phyloP scores from a whole-genome alignment of 2,888 invertebrate genomes.

The Euphydryas editha region DNA sequence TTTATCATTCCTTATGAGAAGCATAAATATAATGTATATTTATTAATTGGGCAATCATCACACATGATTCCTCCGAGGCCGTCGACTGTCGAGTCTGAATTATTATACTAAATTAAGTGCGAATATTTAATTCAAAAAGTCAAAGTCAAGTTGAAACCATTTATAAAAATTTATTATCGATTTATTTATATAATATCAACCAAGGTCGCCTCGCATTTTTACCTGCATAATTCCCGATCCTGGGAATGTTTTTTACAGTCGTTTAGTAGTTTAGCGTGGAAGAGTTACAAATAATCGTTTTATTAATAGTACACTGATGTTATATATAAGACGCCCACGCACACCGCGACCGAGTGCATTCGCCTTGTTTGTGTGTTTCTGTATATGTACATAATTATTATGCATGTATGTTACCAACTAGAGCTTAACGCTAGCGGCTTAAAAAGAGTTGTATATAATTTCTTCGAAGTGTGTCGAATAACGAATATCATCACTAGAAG shows the following conservation, averaged over 20 bases:
- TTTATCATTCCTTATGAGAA: too few species aligned
- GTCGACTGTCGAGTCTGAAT: not conserved
- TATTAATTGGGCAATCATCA: constrained; percentile 11
- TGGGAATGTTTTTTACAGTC: too few species aligned
- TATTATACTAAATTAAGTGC: constrained; percentile 7
- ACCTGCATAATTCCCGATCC: too few species aligned
- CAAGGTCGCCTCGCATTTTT: too few species aligned
- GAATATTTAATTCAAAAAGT: not conserved
- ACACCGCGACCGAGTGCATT: not conserved
- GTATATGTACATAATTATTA: constrained; percentile 8
- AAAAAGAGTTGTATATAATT: not conserved
- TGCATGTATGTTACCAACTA: not conserved
- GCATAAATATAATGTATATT: not conserved
- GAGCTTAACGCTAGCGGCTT: not conserved
- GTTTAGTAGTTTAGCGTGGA: too few species aligned
- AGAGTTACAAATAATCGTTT: too few species aligned
- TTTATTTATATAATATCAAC: too few species aligned
- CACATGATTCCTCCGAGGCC: not conserved
- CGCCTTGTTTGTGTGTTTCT: not conserved
- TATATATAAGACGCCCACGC: not conserved
- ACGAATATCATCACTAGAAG: not conserved
- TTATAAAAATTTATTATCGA: not conserved
- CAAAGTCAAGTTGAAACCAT: not conserved
- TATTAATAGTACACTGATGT: not conserved
- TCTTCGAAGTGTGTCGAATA: not conserved